A percentile compares a stretch with the other conserved stretches of the same genome.
phyloP scores from a whole-genome alignment of 2,113 vertebrate species.

The Narcine bancroftii region DNA sequence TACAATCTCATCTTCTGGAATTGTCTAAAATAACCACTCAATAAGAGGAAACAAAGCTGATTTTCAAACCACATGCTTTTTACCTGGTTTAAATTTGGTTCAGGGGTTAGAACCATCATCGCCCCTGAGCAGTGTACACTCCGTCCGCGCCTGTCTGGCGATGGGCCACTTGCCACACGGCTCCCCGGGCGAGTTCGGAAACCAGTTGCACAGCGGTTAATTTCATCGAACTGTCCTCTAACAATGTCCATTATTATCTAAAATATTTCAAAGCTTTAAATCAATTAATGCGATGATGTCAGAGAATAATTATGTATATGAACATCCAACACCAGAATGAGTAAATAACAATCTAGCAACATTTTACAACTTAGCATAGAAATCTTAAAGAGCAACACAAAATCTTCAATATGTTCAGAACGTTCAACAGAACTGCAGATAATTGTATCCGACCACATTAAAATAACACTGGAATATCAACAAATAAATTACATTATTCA shows the following conservation, averaged over 20 bases:
- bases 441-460: background rate
- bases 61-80: background rate
- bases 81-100: conserved; percentile 59
- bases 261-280: background rate
- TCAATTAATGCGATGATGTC: background rate
- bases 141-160: conserved; percentile 43
- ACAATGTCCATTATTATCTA: conserved; percentile 61
- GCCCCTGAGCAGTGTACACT: conserved; percentile 43
- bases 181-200: conserved; percentile 50
- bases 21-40: background rate
- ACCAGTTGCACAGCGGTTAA: conserved; percentile 61
- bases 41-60: background rate
- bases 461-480: background rate
- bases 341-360: background rate
- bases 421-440: background rate
- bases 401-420: background rate
- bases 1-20: background rate
- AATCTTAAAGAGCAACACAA: background rate
- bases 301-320: background rate
- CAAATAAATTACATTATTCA: background rate
- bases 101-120: conserved; percentile 60
- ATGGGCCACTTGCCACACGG: conserved; percentile 50
- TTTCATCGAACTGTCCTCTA: conserved; percentile 61
- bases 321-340: background rate
- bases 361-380: background rate